Percentiles rank a stretch among this genome's conserved stretches.
phyloP scores from a whole-genome alignment of 2,797 vertebrate genomes.

The Peromyscus melanophrys region DNA sequence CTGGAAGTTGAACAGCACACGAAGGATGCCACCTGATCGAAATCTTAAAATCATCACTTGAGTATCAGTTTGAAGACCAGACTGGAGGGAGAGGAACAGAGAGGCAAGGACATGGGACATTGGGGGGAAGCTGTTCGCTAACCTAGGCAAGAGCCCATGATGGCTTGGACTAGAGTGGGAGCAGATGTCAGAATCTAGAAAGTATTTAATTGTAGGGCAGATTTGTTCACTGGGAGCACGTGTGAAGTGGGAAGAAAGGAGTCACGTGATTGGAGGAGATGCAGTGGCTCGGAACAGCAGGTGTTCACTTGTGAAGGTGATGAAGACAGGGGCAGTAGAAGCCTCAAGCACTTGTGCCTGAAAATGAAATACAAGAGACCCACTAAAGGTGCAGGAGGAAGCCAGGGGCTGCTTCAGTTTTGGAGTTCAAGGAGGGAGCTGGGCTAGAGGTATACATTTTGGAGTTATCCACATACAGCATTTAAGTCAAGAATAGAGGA shows the following conservation, averaged over 20 bases:
- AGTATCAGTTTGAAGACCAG: background rate
- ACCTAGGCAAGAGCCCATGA: background rate
- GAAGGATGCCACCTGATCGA: background rate
- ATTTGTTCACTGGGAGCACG: background rate
- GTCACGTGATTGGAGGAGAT: background rate
- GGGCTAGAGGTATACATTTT: no score
- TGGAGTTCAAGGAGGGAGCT: background rate
- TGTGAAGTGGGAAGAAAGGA: background rate
- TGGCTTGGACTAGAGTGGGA: background rate
- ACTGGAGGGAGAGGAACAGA: no score
- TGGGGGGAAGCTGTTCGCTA: background rate
- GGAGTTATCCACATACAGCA: background rate
- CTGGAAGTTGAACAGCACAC: background rate
- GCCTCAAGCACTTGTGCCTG: fast-evolving
- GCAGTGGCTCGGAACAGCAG: background rate
- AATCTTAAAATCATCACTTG: background rate
- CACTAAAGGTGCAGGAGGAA: fast-evolving
- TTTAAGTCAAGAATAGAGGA: background rate
- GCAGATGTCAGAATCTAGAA: background rate
- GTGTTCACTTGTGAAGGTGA: background rate
- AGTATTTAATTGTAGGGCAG: fast-evolving
- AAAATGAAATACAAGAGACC: fast-evolving
- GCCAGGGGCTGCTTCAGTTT: background rate
- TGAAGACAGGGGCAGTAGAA: background rate
- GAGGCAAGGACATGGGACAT: background rate